Evolutionary conservation across 2,797 vertebrate species (phyloP), one percentile per base, ranked within the genome.

Genomic region (Salmo trutta): DNA sequence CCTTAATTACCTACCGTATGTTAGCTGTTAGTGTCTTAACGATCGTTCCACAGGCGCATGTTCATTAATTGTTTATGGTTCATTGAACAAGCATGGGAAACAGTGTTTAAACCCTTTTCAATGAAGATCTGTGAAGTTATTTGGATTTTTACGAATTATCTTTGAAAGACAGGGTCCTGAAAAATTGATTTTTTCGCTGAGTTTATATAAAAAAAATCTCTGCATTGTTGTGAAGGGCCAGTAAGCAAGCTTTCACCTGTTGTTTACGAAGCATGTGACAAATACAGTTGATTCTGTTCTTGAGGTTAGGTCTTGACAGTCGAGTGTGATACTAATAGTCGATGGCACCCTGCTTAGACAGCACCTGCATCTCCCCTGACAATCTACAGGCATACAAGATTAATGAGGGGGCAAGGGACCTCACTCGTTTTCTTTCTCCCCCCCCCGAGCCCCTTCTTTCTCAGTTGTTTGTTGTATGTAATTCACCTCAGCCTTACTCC

Each of bases 321-420:
- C 12, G 21, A 12, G 62, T 24, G 65, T 6, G 47, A 71, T 17
- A 4, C 5, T 52, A 2, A 17, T 4, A 7, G 6, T 29, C 3
- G 70, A 24, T 71, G 70, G 24, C 70, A 27, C 47, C 12, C 2
- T 21, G 14, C 15, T 33, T 67, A 12, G 36, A 71, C 69, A 21
- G 33, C 17, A 8, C 24, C 10, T 24, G 19, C 24, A 47, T 71
- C 41, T 3, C 36, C 29, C 21, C 29, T 69, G 70, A 76, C 71
- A 21, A 41, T 47, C 65, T 56, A 33, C 71, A 51, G 14, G 53
- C 36, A 73, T 29, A 27, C 29, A n/a, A 12, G 52, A 77, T 75
- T 75, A 47, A 72, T 73, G 29, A 47, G 53, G 59, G 67, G 59
- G 8, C 31, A n/a, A 24, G 47, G 6, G n/a, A 6, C 2, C 71